Evolutionary conservation across 2,888 invertebrate species (phyloP), one percentile per base, ranked within the genome.

Genomic region (Pseudococcus longispinus): DNA sequence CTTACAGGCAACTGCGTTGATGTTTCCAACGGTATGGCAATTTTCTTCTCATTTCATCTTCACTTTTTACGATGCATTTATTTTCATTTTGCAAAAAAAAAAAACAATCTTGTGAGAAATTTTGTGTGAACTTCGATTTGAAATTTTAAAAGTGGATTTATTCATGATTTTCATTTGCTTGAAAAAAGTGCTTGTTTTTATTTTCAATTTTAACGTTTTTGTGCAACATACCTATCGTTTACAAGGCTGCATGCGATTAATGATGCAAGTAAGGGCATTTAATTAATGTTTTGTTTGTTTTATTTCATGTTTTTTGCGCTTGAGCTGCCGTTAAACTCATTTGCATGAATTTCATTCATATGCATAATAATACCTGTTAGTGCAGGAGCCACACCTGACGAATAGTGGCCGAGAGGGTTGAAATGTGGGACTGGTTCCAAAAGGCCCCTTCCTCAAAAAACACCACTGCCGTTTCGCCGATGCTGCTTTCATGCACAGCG

Each of bases 1-100:
- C 55, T 46, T 86, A 32, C 80, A 32, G 18, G 86, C 77, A 4
- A 86, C 32, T 20, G 74, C 86, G 11, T 80, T 86, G 46, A 80
- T 86, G 86, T 51, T 77, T 80, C 86, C 86, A 0, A 77, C 23
- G 77, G 86, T 86, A 55, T 1, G 15, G 55, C 11, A 15, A 70
- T 26, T 18, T 42, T 26, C 15, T 26, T 60, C 23, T 26, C 15
- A 37, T 84, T 5, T 51, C 60, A 37, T 84, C 4, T n/a, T 23
- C 20, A 9, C n/a, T 1, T 5, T 18, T 20, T 77, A 20, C 1
- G 18, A 9, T 15, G 2, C 20, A 32, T 37, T 77, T 1, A 37
- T 37, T 37, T 37, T 37, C 5, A 37, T 37, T 37, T 6, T 37
- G 8, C 37, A 9, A 4, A 9, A 4, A 8, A 9, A 37, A 37